These are phyloP conservation scores for Saimiri boliviensis DNA, from an alignment of 2,113 vertebrate species.

Conservation along the genomic window DNA sequence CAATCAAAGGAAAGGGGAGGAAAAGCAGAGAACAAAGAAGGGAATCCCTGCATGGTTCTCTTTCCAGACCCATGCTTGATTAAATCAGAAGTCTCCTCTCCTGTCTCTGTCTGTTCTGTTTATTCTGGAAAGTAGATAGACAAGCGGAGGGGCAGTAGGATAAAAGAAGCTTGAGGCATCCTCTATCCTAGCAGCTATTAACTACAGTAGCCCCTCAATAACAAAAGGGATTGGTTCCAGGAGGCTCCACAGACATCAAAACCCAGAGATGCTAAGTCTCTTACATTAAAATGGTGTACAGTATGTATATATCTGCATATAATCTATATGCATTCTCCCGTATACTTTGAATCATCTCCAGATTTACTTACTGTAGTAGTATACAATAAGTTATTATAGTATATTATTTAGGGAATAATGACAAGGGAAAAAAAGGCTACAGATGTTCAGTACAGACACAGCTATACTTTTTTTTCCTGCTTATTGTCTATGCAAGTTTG, in stretches of 20 bases:
- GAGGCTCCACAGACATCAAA: background rate
- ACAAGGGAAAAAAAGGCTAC: too few species aligned
- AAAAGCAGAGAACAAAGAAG: background rate
- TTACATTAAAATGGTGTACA: background rate
- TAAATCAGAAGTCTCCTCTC: background rate
- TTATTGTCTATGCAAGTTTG: background rate
- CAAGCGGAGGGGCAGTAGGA: background rate
- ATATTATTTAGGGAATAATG: background rate
- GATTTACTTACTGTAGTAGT: background rate
- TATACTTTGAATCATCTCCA: background rate
- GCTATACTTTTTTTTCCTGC: background rate
- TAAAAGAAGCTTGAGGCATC: background rate
- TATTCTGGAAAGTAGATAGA: background rate
- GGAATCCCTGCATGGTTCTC: background rate
- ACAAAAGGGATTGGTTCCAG: background rate
- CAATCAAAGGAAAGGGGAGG: background rate
- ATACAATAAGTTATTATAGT: background rate
- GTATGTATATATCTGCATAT: background rate
- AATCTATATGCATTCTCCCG: background rate
- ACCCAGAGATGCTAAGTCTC: background rate
- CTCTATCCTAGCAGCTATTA: background rate
- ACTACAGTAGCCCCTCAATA: background rate
- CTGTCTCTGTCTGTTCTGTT: background rate
- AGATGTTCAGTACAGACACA: background rate
- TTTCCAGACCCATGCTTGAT: background rate